A percentile compares a stretch with the other conserved stretches of the same genome.
phyloP scores from a whole-genome alignment of 2,888 invertebrate genomes.

The Melinaea marsaeus region DNA sequence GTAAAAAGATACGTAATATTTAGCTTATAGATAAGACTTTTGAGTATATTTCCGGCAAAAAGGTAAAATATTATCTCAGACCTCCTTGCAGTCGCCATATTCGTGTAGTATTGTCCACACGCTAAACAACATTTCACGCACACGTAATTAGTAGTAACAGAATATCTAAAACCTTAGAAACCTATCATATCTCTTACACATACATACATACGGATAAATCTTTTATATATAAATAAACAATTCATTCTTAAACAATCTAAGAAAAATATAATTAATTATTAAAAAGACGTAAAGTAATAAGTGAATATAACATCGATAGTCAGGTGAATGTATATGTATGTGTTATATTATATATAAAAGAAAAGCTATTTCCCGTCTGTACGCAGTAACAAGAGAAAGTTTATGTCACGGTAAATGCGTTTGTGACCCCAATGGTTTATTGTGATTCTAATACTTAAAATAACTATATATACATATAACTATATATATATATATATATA shows the following conservation, averaged over 20 bases:
- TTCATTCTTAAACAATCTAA: too few relatives aligned
- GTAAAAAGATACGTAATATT: too few relatives aligned
- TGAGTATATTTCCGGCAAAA: background rate
- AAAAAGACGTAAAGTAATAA: too few relatives aligned
- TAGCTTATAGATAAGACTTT: too few relatives aligned
- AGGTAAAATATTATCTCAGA: background rate
- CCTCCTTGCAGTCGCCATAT: background rate
- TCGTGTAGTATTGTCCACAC: slow-evolving; percentile 1
- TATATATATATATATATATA: too few relatives aligned
- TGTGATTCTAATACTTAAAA: slow-evolving; percentile 1
- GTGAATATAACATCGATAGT: too few relatives aligned
- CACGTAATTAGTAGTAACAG: background rate
- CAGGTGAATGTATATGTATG: too few relatives aligned
- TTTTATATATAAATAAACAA: too few relatives aligned
- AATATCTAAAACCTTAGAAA: too few relatives aligned
- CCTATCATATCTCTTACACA: too few relatives aligned
- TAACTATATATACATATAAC: background rate
- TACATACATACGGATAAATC: too few relatives aligned
- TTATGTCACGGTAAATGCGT: background rate
- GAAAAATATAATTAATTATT: too few relatives aligned
- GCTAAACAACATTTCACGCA: background rate
- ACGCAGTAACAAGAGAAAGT: background rate
- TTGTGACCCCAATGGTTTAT: background rate
- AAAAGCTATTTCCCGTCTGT: background rate
- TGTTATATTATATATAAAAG: background rate